Evolutionary conservation across 2,888 invertebrate species (phyloP).

Genomic region (Sepiola atlantica): DNA sequence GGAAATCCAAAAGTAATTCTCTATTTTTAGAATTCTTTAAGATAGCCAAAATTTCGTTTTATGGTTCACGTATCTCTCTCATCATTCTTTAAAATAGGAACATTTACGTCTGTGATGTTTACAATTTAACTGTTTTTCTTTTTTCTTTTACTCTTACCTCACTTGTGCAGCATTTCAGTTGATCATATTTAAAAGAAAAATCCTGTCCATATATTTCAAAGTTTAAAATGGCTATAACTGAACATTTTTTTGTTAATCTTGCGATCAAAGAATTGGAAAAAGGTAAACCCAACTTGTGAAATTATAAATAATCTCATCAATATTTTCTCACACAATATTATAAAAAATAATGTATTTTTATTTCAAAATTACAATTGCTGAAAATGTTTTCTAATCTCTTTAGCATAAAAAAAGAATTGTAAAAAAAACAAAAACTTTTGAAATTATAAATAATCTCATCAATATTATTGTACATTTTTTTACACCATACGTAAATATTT

Average conservation of each 20-base stretch:
- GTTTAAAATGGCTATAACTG: not conserved
- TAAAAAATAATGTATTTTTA: too few relatives aligned
- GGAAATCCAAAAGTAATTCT: not conserved
- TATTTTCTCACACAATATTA: not conserved
- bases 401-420: too few relatives aligned
- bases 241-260: not conserved
- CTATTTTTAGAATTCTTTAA: not conserved
- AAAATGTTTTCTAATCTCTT: too few relatives aligned
- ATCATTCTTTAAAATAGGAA: not conserved
- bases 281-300: not conserved
- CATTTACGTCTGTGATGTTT: not conserved
- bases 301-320: not conserved
- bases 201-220: not conserved
- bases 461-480: not conserved
- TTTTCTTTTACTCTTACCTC: not conserved
- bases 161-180: not conserved
- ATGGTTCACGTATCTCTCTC: not conserved
- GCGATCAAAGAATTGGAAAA: not conserved
- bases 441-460: too few relatives aligned
- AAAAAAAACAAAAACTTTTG: too few relatives aligned
- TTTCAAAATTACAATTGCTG: too few relatives aligned
- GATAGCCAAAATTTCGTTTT: not conserved
- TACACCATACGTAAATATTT: not conserved
- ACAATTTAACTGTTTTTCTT: not conserved
- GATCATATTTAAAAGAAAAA: not conserved